Conservation (phyloP, 2,888 invertebrate species). For the Ennomos erosarius region DNA sequence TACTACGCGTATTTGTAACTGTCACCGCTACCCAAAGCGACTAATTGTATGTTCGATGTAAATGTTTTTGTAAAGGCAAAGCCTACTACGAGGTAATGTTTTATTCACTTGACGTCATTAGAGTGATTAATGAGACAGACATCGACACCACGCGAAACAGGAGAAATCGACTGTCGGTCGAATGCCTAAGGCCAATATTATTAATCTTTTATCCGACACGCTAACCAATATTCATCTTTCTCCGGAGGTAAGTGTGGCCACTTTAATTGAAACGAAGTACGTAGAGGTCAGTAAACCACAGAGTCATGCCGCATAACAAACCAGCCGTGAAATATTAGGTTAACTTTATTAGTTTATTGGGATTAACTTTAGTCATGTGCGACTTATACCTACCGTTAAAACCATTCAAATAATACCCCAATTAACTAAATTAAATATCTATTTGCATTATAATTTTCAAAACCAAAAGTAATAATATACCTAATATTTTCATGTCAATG, state of each 20-base stretch:
- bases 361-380: constrained; percentile 29
- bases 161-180: constrained; percentile 52
- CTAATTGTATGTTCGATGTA: constrained; percentile 39
- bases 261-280: constrained; percentile 42
- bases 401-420: no score
- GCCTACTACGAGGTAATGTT: constrained; percentile 41
- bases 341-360: constrained; percentile 36
- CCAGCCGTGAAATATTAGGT: constrained; percentile 40
- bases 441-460: constrained; percentile 21
- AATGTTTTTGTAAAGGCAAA: constrained; percentile 42
- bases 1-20: constrained; percentile 4
- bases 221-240: constrained; percentile 42
- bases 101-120: constrained; percentile 56
- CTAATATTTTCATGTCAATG: neutral
- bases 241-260: constrained; percentile 13
- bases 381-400: constrained; percentile 29
- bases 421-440: no score
- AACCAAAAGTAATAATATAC: no score
- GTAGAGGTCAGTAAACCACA: constrained; percentile 45
- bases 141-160: constrained; percentile 45
- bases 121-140: constrained; percentile 52
- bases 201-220: constrained; percentile 57
- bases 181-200: constrained; percentile 53
- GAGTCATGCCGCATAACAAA: constrained; percentile 43
- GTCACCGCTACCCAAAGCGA: constrained; percentile 25